Percentiles rank a stretch among this genome's conserved stretches.
Conservation (phyloP, 2,888 invertebrate genomes). For the Belgica antarctica region DNA sequence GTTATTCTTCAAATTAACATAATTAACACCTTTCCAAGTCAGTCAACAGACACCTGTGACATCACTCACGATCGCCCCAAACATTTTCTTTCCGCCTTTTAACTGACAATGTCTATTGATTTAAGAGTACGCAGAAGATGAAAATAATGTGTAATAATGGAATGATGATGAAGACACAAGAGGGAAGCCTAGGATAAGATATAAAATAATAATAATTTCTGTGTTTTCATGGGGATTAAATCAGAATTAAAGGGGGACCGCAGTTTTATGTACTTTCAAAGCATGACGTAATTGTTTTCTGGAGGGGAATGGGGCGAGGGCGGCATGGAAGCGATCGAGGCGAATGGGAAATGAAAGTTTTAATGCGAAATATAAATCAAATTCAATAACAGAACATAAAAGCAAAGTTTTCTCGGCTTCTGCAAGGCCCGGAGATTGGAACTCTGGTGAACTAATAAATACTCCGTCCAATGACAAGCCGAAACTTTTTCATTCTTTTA, state of each 20-base stretch:
- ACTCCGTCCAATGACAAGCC: constrained; percentile 22
- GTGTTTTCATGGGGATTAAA: constrained; percentile 26
- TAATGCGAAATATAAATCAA: constrained; percentile 40
- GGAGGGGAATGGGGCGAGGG: background rate
- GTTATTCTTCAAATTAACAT: too few relatives aligned
- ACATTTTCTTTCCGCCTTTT: background rate
- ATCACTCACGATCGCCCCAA: too few relatives aligned
- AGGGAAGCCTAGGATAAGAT: constrained; percentile 2
- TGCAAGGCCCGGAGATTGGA: background rate
- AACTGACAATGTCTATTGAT: constrained; percentile 37
- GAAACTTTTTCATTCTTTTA: constrained; percentile 36
- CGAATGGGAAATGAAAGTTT: constrained; percentile 21
- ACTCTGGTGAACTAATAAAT: constrained; percentile 11
- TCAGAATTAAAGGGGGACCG: constrained; percentile 40
- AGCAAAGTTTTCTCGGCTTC: background rate
- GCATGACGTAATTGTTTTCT: background rate
- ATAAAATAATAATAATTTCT: constrained; percentile 30
- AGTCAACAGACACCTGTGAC: too few relatives aligned
- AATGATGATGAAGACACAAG: constrained; percentile 36
- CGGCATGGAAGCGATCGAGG: constrained; percentile 9
- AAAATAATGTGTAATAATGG: constrained; percentile 41
- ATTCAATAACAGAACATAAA: constrained; percentile 19
- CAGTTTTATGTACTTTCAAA: constrained; percentile 27
- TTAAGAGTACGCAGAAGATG: constrained; percentile 7
- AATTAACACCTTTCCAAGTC: too few relatives aligned